A percentile compares a stretch with the other conserved stretches of the same genome.
phyloP scores from a whole-genome alignment of 2,113 vertebrate genomes.

The Sebastes schlegelii region DNA sequence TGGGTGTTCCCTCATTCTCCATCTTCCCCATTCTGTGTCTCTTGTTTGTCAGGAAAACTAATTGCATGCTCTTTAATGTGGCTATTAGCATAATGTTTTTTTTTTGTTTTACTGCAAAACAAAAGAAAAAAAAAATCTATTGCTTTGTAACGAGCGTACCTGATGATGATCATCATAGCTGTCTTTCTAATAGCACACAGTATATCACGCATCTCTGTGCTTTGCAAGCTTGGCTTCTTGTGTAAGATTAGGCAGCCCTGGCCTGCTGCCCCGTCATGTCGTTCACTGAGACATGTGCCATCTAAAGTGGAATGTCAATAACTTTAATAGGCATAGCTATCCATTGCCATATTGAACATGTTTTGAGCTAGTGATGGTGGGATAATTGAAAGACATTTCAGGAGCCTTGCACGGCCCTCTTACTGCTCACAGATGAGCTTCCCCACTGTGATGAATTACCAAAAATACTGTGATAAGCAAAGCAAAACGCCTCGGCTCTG shows the following conservation, averaged over 20 bases:
- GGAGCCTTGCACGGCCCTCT: constrained; percentile 22
- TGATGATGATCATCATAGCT: constrained; percentile 19
- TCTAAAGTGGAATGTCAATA: constrained; percentile 9
- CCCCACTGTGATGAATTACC: constrained; percentile 51
- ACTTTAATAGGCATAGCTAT: constrained; percentile 33
- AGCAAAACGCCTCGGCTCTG: constrained; percentile 12
- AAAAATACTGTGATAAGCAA: constrained; percentile 47
- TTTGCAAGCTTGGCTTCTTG: constrained; percentile 1
- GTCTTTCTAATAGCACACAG: neutral
- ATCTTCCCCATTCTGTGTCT: constrained; percentile 28
- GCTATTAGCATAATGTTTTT: constrained; percentile 59
- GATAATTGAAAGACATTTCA: constrained; percentile 67
- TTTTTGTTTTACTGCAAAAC: constrained; percentile 33
- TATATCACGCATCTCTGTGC: neutral
- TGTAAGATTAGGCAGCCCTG: neutral
- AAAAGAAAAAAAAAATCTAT: constrained; percentile 1
- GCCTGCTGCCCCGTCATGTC: neutral
- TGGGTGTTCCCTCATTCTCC: constrained; percentile 32
- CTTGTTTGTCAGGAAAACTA: constrained; percentile 42
- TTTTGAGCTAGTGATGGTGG: constrained; percentile 26
- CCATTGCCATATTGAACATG: constrained; percentile 10
- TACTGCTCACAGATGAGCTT: constrained; percentile 51
- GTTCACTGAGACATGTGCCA: neutral
- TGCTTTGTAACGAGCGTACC: constrained; percentile 34
- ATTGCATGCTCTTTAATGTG: constrained; percentile 68